Percentiles rank a stretch among this genome's conserved stretches.
Evolutionary conservation across 1,140 invertebrate species (phyloP).

Genomic region (Whitmania pigra): DNA sequence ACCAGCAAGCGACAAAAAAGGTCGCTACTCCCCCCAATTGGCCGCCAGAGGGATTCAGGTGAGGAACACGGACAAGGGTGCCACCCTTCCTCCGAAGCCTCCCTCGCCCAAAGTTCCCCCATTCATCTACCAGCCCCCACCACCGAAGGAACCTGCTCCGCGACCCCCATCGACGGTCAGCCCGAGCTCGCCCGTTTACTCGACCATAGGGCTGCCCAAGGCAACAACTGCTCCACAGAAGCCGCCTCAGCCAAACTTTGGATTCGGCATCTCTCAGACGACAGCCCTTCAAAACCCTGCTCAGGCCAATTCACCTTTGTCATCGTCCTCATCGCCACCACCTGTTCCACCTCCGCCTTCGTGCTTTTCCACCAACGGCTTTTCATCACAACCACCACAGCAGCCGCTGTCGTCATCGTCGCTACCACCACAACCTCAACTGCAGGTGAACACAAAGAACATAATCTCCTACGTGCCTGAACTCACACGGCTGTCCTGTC

Average conservation of each 20-base stretch:
- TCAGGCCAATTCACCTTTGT: background rate
- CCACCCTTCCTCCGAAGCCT: conserved; percentile 1
- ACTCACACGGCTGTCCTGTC: background rate
- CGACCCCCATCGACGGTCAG: background rate
- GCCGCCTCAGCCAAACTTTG: no score
- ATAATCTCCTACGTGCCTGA: conserved; percentile 5
- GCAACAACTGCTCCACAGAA: no score
- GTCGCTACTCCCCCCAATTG: background rate
- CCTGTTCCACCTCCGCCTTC: background rate
- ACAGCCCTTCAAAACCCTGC: no score
- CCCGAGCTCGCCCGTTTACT: no score
- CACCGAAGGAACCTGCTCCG: background rate
- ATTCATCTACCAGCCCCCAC: background rate
- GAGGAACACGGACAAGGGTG: background rate
- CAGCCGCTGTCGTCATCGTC: background rate
- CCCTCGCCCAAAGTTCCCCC: background rate
- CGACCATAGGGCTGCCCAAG: no score
- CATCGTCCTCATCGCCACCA: background rate
- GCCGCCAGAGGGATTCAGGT: background rate
- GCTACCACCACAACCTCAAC: background rate
- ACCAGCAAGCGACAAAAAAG: background rate
- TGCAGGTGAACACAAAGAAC: background rate
- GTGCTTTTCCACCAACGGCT: background rate
- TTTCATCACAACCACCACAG: no score
- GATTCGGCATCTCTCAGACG: no score